These are phyloP conservation scores for Artibeus jamaicensis DNA, from an alignment of 2,797 vertebrate species.

Conservation along the genomic window DNA sequence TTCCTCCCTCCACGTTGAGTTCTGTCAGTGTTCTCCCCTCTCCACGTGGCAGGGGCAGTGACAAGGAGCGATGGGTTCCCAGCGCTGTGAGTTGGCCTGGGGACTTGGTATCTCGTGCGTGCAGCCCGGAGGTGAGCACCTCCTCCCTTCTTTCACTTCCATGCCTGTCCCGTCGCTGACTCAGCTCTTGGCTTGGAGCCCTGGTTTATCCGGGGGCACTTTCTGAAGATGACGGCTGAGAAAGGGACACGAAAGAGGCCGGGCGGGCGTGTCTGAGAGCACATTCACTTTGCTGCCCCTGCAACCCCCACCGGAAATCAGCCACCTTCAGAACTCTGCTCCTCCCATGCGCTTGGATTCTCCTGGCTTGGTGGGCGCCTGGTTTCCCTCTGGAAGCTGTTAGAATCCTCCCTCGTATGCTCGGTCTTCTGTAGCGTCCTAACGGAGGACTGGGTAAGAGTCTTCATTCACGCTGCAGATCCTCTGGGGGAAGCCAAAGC, in stretches of 20 bases:
- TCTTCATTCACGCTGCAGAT: not conserved
- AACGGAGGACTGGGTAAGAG: not conserved
- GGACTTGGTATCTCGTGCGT: not conserved
- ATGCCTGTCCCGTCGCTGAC: no score
- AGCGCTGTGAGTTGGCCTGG: not conserved
- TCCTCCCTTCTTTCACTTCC: not conserved
- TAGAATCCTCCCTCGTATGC: not conserved
- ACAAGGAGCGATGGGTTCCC: not conserved
- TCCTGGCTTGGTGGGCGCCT: not conserved
- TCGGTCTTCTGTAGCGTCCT: not conserved
- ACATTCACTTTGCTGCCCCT: not conserved
- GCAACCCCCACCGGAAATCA: not conserved
- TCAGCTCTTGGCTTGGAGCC: not conserved
- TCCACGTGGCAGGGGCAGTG: not conserved
- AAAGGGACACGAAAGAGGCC: no score
- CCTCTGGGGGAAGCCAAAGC: not conserved
- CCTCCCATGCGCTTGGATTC: not conserved
- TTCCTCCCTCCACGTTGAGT: not conserved
- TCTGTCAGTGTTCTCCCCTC: not conserved
- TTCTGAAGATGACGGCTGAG: not conserved
- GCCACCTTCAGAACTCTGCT: not conserved
- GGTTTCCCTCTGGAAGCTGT: not conserved
- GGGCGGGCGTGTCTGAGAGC: no score
- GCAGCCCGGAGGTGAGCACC: no score
- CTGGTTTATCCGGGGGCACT: not conserved